Conservation (phyloP, 2,888 invertebrate species). For the Leistus spinibarbis region DNA sequence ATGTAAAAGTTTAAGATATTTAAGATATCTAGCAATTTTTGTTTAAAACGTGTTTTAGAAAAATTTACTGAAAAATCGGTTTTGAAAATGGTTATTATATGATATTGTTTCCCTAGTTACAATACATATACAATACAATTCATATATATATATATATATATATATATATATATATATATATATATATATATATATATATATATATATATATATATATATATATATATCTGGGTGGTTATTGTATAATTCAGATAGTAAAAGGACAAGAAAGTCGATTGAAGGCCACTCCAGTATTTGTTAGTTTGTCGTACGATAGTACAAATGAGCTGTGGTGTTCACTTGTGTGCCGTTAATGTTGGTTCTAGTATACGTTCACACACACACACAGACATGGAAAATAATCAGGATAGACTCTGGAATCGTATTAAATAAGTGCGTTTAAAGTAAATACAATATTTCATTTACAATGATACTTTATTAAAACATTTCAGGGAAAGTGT, state of each 20-base stretch:
- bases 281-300: too few relatives aligned
- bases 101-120: neutral
- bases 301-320: too few relatives aligned
- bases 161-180: conserved; percentile 6
- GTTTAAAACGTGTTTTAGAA: too few relatives aligned
- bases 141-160: neutral
- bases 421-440: neutral
- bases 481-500: neutral
- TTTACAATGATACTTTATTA: neutral
- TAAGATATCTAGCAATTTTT: too few relatives aligned
- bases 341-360: too few relatives aligned
- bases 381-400: too few relatives aligned
- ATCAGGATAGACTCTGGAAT: too few relatives aligned
- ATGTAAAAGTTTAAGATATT: too few relatives aligned
- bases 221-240: neutral
- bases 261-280: too few relatives aligned
- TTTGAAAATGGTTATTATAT: neutral
- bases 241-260: neutral
- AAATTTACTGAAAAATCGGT: too few relatives aligned
- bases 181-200: conserved; percentile 3
- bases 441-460: neutral
- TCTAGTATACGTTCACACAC: too few relatives aligned
- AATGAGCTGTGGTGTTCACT: too few relatives aligned
- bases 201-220: neutral
- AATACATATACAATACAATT: neutral